Evolutionary conservation across 2,113 vertebrate genomes (phyloP).

Genomic region (Fulmarus glacialis): DNA sequence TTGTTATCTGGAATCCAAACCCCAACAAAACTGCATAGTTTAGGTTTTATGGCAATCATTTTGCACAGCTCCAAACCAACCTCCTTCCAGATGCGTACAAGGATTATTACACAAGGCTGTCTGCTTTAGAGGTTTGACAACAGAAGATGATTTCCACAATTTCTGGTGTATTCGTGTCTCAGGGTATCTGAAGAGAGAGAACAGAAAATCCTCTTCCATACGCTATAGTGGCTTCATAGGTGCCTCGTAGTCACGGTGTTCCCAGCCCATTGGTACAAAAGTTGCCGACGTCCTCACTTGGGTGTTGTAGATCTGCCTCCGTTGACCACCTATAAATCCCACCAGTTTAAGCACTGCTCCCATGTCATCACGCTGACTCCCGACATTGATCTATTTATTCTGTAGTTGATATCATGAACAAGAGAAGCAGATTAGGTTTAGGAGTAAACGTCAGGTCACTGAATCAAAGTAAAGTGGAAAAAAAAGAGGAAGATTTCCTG

Average conservation of each 20-base stretch:
- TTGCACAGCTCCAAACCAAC: background rate
- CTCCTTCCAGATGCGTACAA: background rate
- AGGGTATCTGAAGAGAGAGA: background rate
- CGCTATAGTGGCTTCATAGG: accelerated
- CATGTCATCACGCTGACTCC: background rate
- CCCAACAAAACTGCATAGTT: accelerated
- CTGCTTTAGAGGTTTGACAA: background rate
- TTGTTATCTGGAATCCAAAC: background rate
- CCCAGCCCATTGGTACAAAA: background rate
- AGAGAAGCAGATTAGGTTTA: background rate
- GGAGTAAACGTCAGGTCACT: background rate
- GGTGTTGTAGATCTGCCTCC: background rate
- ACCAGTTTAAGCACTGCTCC: background rate
- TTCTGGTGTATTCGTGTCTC: background rate
- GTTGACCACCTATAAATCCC: background rate
- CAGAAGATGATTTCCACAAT: background rate
- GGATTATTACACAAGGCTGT: background rate
- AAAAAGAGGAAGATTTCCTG: background rate
- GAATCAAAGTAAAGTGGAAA: background rate
- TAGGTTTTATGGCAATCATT: background rate
- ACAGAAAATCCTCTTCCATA: background rate
- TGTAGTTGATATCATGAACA: background rate
- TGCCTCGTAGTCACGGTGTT: accelerated
- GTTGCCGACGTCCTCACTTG: background rate
- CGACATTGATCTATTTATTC: background rate